Percentiles rank a stretch among this genome's conserved stretches.
Evolutionary conservation across 2,113 vertebrate species (phyloP).

Genomic region (Clupea harengus): DNA sequence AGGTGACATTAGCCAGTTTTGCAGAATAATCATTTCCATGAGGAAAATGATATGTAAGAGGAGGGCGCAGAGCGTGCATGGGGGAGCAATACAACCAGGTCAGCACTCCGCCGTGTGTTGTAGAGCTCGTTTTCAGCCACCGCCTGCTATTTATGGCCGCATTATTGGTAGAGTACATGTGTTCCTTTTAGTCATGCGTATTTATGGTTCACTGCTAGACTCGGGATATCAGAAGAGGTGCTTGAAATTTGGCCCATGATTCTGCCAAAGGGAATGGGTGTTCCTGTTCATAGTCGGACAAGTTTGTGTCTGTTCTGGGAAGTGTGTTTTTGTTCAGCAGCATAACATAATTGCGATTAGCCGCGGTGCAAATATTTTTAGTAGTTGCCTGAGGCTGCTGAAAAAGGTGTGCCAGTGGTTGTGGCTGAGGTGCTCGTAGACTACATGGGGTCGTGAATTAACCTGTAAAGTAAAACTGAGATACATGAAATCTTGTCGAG

Average conservation of each 20-base stretch:
- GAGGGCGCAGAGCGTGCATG: conserved; percentile 47
- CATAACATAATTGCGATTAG: too few relatives aligned
- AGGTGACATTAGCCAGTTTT: conserved; percentile 49
- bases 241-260: neutral
- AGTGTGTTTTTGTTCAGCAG: neutral
- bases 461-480: too few relatives aligned
- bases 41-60: conserved; percentile 53
- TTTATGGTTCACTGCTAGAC: neutral
- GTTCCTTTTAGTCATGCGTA: neutral
- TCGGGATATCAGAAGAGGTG: neutral
- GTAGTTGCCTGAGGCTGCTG: too few relatives aligned
- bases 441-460: too few relatives aligned
- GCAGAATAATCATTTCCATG: conserved; percentile 52
- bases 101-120: neutral
- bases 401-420: too few relatives aligned
- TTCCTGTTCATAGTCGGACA: neutral
- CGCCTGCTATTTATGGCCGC: neutral
- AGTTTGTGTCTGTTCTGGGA: neutral
- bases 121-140: neutral
- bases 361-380: too few relatives aligned
- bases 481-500: too few relatives aligned
- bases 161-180: neutral
- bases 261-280: neutral
- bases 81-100: neutral
- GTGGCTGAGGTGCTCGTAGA: too few relatives aligned